A percentile compares a stretch with the other conserved stretches of the same genome.
These are phyloP conservation scores for Volucella inflata DNA, from an alignment of 2,888 invertebrate species.

Conservation along the genomic window DNA sequence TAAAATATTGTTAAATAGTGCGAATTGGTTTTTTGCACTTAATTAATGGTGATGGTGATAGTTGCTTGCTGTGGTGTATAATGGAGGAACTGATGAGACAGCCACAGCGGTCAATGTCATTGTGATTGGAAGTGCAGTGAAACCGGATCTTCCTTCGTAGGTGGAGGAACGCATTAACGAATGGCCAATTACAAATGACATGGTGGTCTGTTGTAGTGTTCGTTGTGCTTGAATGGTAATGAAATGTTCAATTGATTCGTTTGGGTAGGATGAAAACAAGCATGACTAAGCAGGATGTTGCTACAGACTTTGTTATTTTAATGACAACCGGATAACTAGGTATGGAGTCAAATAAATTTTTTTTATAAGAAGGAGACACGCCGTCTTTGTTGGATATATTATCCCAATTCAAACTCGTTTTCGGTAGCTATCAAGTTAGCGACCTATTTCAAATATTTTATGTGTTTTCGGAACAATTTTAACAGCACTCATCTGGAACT, in stretches of 20 bases:
- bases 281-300: conserved; percentile 35
- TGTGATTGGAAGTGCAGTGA: conserved; percentile 9
- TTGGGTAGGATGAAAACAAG: conserved; percentile 39
- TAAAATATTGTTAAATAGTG: conserved; percentile 75
- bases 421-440: too few species aligned
- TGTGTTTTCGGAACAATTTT: too few species aligned
- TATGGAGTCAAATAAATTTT: background rate
- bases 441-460: too few species aligned
- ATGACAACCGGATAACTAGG: background rate
- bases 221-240: conserved; percentile 47
- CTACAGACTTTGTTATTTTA: background rate
- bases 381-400: too few species aligned
- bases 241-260: conserved; percentile 66
- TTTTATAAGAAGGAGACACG: background rate
- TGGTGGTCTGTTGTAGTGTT: conserved; percentile 32
- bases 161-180: conserved; percentile 62
- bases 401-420: too few species aligned
- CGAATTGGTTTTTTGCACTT: conserved; percentile 74
- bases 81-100: background rate
- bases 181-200: conserved; percentile 26
- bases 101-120: conserved; percentile 39
- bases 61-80: conserved; percentile 40
- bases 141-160: conserved; percentile 71
- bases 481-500: too few species aligned
- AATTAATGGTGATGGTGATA: conserved; percentile 69